Evolutionary conservation across 2,888 invertebrate genomes (phyloP), one percentile per base, ranked within the genome.

Genomic region (Nymphalis polychloros): DNA sequence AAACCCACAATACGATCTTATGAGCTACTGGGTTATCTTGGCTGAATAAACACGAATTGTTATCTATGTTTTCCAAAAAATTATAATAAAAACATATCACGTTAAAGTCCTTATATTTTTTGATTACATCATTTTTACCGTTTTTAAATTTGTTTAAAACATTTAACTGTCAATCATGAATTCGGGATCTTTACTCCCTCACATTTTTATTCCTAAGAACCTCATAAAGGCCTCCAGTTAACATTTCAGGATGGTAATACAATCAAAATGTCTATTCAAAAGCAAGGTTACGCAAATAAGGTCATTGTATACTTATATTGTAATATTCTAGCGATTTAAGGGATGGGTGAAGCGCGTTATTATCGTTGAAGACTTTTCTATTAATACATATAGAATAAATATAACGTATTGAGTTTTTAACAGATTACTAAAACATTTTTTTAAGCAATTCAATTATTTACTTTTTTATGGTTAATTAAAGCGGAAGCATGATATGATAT

Each of bases 241-340:
- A 72, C 73, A 74, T 74, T 76, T 73, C 59, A 68, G 64, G 64
- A 68, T 67, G 61, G 61, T 72, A 73, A 63, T 70, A 48, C 70
- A 69, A 72, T 71, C 67, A 69, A 74, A 68, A 66, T 73, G 67
- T 68, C 66, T 73, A 69, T 68, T 64, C 66, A 71, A 41, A 68
- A 66, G 27, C 53, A 69, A 66, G 69, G 64, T 61, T 63, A 50
- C 23, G 20, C 17, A 19, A 41, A 23, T 23, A 47, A 47, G 60
- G 47, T 60, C 53, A 27, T 16, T 20, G 27, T 53, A 27, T 53
- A 53, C 53, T 53, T 27, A 23, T 53, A 27, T 17, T 4, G 23
- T 27, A 20, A 53, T 27, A 23, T 53, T 53, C 17, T 23, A 10
- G 53, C 53, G 16, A 27, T 53, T 53, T 53, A 27, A 53, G 53